Percentiles rank a stretch among this genome's conserved stretches.
These are phyloP conservation scores for Siphamia tubifer DNA, from an alignment of 2,113 vertebrate species.

Conservation along the genomic window DNA sequence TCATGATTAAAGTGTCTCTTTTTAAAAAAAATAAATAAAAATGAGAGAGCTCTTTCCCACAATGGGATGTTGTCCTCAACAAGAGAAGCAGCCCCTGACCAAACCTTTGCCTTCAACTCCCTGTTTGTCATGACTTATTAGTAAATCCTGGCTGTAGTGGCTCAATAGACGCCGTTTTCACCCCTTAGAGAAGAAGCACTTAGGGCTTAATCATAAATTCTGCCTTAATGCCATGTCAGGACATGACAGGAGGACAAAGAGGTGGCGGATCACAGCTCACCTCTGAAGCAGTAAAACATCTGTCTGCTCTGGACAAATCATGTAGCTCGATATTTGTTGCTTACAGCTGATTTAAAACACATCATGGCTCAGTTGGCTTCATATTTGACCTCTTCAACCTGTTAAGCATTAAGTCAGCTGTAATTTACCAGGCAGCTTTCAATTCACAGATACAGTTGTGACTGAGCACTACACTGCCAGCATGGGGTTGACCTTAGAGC, in stretches of 20 bases:
- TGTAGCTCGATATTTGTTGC: slow-evolving; percentile 27
- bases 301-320: slow-evolving; percentile 31
- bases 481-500: neutral
- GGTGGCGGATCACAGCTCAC: slow-evolving; percentile 61
- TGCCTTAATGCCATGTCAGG: slow-evolving; percentile 52
- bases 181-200: slow-evolving; percentile 59
- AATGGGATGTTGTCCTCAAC: neutral
- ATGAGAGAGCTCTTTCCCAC: too few species aligned
- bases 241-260: slow-evolving; percentile 61
- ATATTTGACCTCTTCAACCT: slow-evolving; percentile 19
- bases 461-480: neutral
- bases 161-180: slow-evolving; percentile 39
- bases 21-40: too few species aligned
- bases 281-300: slow-evolving; percentile 70
- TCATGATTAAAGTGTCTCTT: too few species aligned
- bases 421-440: slow-evolving; percentile 2
- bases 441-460: neutral
- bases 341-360: slow-evolving; percentile 34
- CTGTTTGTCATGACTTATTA: slow-evolving; percentile 36
- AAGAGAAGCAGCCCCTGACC: neutral
- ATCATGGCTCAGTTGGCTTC: neutral
- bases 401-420: slow-evolving; percentile 20
- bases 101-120: slow-evolving; percentile 5
- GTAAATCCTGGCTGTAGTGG: slow-evolving; percentile 52
- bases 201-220: slow-evolving; percentile 64